These are phyloP conservation scores for Bambusicola thoracicus DNA, from an alignment of 2,113 vertebrate species.

Conservation along the genomic window DNA sequence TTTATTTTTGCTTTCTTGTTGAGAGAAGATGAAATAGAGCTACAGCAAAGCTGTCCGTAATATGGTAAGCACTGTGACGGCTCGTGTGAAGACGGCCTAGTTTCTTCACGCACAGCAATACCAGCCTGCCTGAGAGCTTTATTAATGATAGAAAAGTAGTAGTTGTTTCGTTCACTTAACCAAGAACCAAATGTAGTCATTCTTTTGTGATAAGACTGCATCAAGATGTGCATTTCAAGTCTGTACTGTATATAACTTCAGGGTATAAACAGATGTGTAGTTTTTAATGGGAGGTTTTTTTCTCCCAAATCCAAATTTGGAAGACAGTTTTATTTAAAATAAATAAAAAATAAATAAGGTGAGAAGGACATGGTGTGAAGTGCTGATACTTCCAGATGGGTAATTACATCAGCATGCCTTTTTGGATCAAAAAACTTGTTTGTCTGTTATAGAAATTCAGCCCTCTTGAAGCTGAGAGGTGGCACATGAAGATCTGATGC, in stretches of 20 bases:
- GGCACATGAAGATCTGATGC: neutral
- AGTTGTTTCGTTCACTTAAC: neutral
- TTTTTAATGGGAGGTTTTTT: neutral
- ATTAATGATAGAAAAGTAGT: neutral
- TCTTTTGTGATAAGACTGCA: neutral
- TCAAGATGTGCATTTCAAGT: neutral
- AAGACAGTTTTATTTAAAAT: neutral
- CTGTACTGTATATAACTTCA: neutral
- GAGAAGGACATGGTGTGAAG: neutral
- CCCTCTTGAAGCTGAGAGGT: neutral
- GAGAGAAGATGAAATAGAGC: neutral
- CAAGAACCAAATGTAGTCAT: neutral
- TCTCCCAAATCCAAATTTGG: neutral
- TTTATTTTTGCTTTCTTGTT: neutral
- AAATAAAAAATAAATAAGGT: neutral
- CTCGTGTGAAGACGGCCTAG: neutral
- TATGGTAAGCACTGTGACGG: fast-evolving
- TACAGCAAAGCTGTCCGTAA: neutral
- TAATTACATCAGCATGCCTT: neutral
- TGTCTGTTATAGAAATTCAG: neutral
- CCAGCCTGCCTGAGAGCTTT: neutral
- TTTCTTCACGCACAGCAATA: neutral
- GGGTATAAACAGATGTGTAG: fast-evolving
- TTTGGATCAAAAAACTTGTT: neutral
- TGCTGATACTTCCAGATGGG: neutral